A percentile compares a stretch with the other conserved stretches of the same genome.
Evolutionary conservation across 2,797 vertebrate species (phyloP).

Genomic region (Coregonus sp.): DNA sequence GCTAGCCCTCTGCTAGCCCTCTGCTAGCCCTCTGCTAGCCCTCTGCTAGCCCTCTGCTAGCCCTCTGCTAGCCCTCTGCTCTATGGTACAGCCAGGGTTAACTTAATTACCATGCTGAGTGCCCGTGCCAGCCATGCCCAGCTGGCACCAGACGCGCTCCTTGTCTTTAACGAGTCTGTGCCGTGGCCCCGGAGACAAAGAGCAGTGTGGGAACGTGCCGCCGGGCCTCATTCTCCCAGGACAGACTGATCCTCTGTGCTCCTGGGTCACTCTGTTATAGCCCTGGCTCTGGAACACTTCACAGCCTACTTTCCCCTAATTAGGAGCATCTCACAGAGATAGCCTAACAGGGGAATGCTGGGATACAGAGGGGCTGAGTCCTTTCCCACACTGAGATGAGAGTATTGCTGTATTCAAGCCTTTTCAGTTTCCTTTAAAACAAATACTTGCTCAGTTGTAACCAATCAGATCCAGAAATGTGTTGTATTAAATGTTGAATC

Average conservation of each 20-base stretch:
- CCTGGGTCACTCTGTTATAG: not conserved
- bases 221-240: constrained; percentile 24
- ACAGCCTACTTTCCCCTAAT: constrained; percentile 60
- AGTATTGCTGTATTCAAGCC: constrained; percentile 14
- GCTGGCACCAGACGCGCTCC: constrained; percentile 5
- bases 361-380: constrained; percentile 42
- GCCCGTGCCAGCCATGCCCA: not conserved
- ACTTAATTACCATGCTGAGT: constrained; percentile 10
- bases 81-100: constrained; percentile 1
- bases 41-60: not conserved
- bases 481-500: not conserved
- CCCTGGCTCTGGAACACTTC: constrained; percentile 47
- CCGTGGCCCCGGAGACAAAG: not conserved
- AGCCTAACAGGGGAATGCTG: constrained; percentile 18
- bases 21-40: not conserved
- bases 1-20: not conserved
- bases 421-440: constrained; percentile 23
- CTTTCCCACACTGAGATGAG: constrained; percentile 62
- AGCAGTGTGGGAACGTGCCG: constrained; percentile 23
- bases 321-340: constrained; percentile 50
- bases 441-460: constrained; percentile 53
- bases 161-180: constrained; percentile 15
- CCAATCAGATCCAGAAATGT: constrained; percentile 10
- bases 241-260: constrained; percentile 59
- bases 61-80: not conserved